Evolutionary conservation across 2,797 vertebrate species (phyloP), one percentile per base, ranked within the genome.

Genomic region (Spheniscus humboldti): DNA sequence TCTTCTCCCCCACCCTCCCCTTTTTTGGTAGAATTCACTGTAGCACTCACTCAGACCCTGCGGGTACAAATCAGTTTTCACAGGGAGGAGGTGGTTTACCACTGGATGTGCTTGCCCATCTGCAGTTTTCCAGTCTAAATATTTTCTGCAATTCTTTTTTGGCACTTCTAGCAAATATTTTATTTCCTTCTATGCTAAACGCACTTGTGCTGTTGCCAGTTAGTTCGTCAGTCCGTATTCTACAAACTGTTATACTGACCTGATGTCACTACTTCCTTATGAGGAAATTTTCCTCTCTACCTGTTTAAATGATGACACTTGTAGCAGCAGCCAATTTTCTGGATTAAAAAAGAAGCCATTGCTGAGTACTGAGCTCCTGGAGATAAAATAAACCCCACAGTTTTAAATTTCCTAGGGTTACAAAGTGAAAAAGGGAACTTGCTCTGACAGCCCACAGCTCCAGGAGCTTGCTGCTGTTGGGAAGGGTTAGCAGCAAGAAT

Each of bases 61-160:
- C 86, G 97, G 96, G 81, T 84, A 96, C 78, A 96, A 91, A 37
- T 95, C 94, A 88, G 79, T 96, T 96, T 97, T 96, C 96, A 94
- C 25, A 37, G 86, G 87, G 48, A 95, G 89, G 88, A 92, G 76
- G 68, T 80, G 71, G 74, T 95, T 95, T 95, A 80, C 90, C 85
- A 80, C 79, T 73, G 63, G 66, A 94, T 77, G 59, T 85, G 63
- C 90, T 92, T 83, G 84, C 60, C 87, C 50, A 78, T 91, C 95
- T 96, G 68, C 81, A 96, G 86, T 96, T 92, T 97, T 95, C 86
- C 76, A 89, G 78, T 64, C 90, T 89, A 90, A 96, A 92, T 56
- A 86, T 75, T 92, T 94, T 88, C 77, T 48, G 28, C 35, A 86
- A 45, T 63, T 78, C 72, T 96, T 72, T 74, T 91, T 93, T 73